Percentiles rank a stretch among this genome's conserved stretches.
Evolutionary conservation across 2,888 invertebrate genomes (phyloP).

Genomic region (Pristionchus arcanus): DNA sequence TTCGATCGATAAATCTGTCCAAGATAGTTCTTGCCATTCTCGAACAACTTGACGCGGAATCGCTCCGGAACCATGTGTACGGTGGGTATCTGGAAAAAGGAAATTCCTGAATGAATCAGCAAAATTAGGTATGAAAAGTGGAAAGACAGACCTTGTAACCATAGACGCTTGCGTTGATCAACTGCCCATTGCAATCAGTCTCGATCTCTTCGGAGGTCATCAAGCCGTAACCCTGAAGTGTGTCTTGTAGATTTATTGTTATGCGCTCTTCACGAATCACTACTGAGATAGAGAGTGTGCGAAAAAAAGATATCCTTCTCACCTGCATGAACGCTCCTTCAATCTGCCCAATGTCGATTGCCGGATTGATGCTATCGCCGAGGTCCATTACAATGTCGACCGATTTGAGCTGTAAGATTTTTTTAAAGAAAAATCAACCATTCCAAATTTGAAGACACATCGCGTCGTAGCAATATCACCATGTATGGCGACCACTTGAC

Average conservation of each 20-base stretch:
- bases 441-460: too few species aligned
- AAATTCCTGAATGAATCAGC: too few species aligned
- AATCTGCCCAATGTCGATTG: slow-evolving; percentile 95
- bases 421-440: too few species aligned
- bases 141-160: slow-evolving; percentile 85
- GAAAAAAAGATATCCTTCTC: not conserved
- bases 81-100: slow-evolving; percentile 86
- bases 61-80: slow-evolving; percentile 92
- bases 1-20: slow-evolving; percentile 95
- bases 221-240: slow-evolving; percentile 87
- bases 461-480: too few species aligned
- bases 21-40: slow-evolving; percentile 88
- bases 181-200: slow-evolving; percentile 86
- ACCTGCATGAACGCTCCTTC: slow-evolving; percentile 93
- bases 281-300: too few species aligned
- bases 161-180: slow-evolving; percentile 91
- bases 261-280: too few species aligned
- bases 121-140: not conserved
- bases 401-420: slow-evolving; percentile 85
- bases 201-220: slow-evolving; percentile 92
- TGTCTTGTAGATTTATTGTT: too few species aligned
- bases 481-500: too few species aligned
- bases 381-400: slow-evolving; percentile 97
- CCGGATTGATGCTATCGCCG: slow-evolving; percentile 94
- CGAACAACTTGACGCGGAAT: slow-evolving; percentile 92